These are phyloP conservation scores for honey bee (Apis mellifera) DNA, from an alignment of 1,140 invertebrate species.

Conservation along the genomic window DNA sequence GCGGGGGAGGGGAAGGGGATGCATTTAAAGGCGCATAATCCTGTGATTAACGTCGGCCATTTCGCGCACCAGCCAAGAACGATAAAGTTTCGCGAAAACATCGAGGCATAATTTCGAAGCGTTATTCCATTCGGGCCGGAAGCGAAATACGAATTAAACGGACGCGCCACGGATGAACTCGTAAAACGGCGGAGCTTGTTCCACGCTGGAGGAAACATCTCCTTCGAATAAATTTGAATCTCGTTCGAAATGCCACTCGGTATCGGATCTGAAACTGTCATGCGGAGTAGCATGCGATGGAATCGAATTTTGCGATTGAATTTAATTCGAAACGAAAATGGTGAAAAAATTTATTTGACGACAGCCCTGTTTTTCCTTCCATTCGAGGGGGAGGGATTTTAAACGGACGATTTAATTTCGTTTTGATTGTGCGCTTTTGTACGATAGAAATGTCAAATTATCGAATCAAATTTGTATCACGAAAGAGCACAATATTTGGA, in stretches of 20 bases:
- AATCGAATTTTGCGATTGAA: no score
- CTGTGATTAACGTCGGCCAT: slow-evolving; percentile 28
- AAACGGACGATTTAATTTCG: no score
- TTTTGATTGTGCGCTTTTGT: no score
- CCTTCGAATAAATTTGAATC: slow-evolving; percentile 67
- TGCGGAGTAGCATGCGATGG: background rate
- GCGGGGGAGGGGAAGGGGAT: background rate
- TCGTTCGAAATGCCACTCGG: slow-evolving; percentile 48
- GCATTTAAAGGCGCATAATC: slow-evolving; percentile 29
- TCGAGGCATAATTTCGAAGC: slow-evolving; percentile 32
- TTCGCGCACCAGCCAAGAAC: background rate
- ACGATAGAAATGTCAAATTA: no score
- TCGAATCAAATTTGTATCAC: no score
- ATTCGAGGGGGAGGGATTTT: no score
- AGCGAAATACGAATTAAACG: slow-evolving; percentile 39
- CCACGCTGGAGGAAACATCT: slow-evolving; percentile 43
- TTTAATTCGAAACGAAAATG: no score
- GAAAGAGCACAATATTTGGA: no score
- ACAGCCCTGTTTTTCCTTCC: no score
- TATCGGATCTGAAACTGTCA: slow-evolving; percentile 16
- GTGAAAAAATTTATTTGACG: no score
- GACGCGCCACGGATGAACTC: slow-evolving; percentile 54
- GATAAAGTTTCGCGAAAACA: slow-evolving; percentile 36
- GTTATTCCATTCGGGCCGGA: background rate
- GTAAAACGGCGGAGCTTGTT: slow-evolving; percentile 56